These are phyloP conservation scores for Alethe diademata DNA, from an alignment of 2,113 vertebrate species.

Conservation along the genomic window DNA sequence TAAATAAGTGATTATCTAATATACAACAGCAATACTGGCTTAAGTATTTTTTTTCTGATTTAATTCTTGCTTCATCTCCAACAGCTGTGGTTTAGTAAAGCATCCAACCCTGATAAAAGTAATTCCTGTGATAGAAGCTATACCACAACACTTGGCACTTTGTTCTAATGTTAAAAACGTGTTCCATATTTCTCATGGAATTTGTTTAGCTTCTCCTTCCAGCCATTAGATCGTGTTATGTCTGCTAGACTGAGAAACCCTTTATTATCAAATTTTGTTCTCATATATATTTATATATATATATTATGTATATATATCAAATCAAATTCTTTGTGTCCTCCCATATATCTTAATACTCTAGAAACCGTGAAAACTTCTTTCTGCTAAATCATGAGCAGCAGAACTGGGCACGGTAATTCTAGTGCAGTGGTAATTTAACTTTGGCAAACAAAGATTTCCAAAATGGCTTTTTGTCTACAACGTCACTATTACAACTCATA, in stretches of 20 bases:
- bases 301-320: not conserved
- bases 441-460: not conserved
- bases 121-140: constrained; percentile 50
- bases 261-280: constrained; percentile 55
- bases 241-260: constrained; percentile 33
- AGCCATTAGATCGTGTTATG: constrained; percentile 24
- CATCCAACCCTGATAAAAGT: constrained; percentile 9
- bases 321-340: not conserved
- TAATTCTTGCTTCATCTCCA: constrained; percentile 41
- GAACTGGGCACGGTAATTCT: not conserved
- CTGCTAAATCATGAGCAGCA: not conserved
- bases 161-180: not conserved
- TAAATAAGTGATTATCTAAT: constrained; percentile 17
- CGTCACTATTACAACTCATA: not conserved
- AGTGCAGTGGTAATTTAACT: not conserved
- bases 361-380: not conserved
- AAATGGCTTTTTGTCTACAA: constrained; percentile 20
- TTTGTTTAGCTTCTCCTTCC: constrained; percentile 47
- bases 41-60: constrained; percentile 39
- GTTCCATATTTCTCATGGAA: constrained; percentile 50
- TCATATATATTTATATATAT: not conserved
- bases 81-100: constrained; percentile 44
- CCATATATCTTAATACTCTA: not conserved
- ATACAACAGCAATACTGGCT: not conserved
- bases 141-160: constrained; percentile 53